Evolutionary conservation across 35 echinoderm and acorn worm species (phyloP).

Genomic region (Stichopus chloronotus): DNA sequence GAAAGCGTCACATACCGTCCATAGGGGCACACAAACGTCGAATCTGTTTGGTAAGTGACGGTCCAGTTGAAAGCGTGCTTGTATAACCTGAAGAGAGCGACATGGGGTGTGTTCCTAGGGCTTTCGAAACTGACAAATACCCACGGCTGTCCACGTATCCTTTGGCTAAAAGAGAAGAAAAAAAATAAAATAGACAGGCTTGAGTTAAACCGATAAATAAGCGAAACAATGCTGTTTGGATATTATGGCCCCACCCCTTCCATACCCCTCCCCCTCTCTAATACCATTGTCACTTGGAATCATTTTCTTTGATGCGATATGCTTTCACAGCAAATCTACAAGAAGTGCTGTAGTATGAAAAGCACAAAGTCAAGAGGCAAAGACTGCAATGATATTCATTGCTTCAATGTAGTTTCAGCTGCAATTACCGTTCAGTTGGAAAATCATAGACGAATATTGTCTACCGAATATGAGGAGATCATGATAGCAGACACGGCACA

Average conservation of each 20-base stretch:
- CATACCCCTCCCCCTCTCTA: neutral
- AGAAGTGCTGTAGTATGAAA: neutral
- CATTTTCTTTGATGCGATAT: neutral
- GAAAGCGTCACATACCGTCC: constrained; percentile 5
- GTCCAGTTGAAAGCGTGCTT: constrained; percentile 34
- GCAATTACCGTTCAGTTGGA: neutral
- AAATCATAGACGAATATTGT: neutral
- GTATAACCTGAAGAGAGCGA: neutral
- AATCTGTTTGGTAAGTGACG: constrained; percentile 18
- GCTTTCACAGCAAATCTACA: neutral
- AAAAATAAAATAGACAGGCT: neutral
- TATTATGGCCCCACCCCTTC: neutral
- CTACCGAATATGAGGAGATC: neutral
- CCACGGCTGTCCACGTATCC: constrained; percentile 5
- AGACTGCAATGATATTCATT: too few species aligned
- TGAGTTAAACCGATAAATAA: neutral
- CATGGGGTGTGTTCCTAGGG: neutral
- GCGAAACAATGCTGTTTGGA: neutral
- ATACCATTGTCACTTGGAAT: neutral
- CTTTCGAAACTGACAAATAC: constrained; percentile 30
- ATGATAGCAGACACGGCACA: too few species aligned
- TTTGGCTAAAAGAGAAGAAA: neutral
- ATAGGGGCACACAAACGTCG: neutral
- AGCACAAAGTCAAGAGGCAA: too few species aligned
- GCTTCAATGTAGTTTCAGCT: too few species aligned